Conservation (phyloP, 2,797 vertebrate species). For the Rhyacichthys aspro region DNA sequence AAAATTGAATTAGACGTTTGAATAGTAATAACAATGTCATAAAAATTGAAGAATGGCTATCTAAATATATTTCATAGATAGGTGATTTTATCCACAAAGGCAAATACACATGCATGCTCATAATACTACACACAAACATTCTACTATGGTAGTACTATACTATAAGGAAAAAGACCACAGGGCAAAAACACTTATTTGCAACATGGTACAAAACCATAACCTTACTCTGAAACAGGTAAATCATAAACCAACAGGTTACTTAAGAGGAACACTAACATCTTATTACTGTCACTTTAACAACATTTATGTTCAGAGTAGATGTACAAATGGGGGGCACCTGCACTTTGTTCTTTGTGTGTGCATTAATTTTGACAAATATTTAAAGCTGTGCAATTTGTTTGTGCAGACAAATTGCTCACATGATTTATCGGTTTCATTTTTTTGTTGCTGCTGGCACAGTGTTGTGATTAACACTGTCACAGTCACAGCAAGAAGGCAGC, state of each 20-base stretch:
- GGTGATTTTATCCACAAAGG: conserved; percentile 26
- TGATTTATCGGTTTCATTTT: conserved; percentile 7
- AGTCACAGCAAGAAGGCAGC: conserved; percentile 6
- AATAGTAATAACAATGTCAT: conserved; percentile 62
- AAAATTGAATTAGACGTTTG: conserved; percentile 60
- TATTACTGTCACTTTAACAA: conserved; percentile 1
- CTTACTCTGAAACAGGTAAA: conserved; percentile 37
- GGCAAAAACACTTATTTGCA: conserved; percentile 56
- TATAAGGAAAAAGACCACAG: conserved; percentile 29
- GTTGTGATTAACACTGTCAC: conserved; percentile 12
- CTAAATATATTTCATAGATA: conserved; percentile 56
- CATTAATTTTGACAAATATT: conserved; percentile 15
- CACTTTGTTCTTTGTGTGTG: conserved; percentile 1
- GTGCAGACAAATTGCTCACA: conserved; percentile 11
- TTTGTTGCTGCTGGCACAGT: not conserved
- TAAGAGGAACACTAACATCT: not conserved
- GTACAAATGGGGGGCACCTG: not conserved
- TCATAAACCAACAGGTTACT: not conserved
- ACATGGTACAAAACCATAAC: conserved; percentile 49
- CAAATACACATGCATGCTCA: conserved; percentile 14
- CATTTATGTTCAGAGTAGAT: not conserved
- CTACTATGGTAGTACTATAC: too few relatives aligned
- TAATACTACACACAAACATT: conserved; percentile 4
- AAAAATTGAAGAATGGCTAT: conserved; percentile 46
- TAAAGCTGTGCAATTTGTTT: conserved; percentile 6